phyloP scores from a whole-genome alignment of 2,797 vertebrate species.

The Cuniculus paca region DNA sequence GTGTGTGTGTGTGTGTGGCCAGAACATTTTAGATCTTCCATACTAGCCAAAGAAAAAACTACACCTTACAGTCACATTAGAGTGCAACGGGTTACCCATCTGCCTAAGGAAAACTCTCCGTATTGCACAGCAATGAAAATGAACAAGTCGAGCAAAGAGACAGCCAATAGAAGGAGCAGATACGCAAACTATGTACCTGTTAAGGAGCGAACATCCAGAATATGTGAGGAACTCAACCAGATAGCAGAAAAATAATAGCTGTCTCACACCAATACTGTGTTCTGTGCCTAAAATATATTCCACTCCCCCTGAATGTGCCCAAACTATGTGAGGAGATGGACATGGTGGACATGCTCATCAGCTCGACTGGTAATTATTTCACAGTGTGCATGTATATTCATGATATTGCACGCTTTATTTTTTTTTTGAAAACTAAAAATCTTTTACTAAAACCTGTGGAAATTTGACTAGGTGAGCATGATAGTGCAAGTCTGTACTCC shows the following conservation, averaged over 20 bases:
- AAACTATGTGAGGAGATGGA: background rate
- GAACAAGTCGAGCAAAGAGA: background rate
- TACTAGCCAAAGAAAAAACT: background rate
- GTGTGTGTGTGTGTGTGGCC: background rate
- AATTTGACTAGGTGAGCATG: background rate
- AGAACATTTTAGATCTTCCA: background rate
- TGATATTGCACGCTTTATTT: background rate
- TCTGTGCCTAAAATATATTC: background rate
- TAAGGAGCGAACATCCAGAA: background rate
- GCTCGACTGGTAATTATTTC: background rate
- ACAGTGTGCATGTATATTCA: background rate
- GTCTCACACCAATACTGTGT: background rate
- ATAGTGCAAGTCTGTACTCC: background rate
- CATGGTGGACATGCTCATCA: background rate
- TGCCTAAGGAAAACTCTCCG: background rate
- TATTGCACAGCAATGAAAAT: background rate
- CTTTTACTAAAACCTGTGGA: background rate
- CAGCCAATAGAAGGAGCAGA: background rate
- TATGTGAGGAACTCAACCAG: background rate
- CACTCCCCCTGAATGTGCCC: background rate
- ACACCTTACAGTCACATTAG: background rate
- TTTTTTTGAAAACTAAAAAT: background rate
- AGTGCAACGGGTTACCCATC: background rate
- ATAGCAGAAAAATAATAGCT: background rate
- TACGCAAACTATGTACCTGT: background rate